Conservation (phyloP, 1,140 invertebrate species). For the Mercenaria mercenaria region DNA sequence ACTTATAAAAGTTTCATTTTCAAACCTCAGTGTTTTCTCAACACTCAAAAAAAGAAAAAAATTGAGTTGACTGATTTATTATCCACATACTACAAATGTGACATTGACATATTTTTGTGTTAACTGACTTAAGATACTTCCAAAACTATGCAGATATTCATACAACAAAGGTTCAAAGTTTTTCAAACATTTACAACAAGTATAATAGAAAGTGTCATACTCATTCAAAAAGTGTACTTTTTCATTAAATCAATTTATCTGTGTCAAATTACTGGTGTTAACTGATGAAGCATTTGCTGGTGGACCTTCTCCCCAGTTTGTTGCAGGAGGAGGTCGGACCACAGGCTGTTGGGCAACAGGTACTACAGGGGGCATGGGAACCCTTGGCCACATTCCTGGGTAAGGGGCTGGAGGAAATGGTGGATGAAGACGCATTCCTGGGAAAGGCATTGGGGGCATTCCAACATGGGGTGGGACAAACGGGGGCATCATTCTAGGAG, state of each 20-base stretch:
- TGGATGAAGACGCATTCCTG: background rate
- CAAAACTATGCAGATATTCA: no score
- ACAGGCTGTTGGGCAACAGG: background rate
- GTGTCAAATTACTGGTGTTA: conserved; percentile 11
- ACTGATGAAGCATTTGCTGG: background rate
- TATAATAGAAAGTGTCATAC: no score
- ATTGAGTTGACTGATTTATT: no score
- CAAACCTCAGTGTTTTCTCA: no score
- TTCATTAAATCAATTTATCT: background rate
- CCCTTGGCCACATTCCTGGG: background rate
- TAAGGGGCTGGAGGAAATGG: background rate
- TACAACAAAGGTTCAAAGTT: no score
- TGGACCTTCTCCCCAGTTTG: conserved; percentile 16
- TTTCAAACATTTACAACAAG: no score
- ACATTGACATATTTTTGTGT: no score
- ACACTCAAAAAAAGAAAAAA: no score
- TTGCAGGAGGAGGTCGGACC: background rate
- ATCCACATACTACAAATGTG: no score
- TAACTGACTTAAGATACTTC: no score
- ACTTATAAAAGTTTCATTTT: no score
- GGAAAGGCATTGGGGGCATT: background rate
- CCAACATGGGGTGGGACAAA: background rate
- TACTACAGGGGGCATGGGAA: background rate
- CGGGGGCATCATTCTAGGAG: background rate
- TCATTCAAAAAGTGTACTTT: no score